Evolutionary conservation across 2,888 invertebrate species (phyloP), one percentile per base, ranked within the genome.

Genomic region (Macrosiphum euphorbiae): DNA sequence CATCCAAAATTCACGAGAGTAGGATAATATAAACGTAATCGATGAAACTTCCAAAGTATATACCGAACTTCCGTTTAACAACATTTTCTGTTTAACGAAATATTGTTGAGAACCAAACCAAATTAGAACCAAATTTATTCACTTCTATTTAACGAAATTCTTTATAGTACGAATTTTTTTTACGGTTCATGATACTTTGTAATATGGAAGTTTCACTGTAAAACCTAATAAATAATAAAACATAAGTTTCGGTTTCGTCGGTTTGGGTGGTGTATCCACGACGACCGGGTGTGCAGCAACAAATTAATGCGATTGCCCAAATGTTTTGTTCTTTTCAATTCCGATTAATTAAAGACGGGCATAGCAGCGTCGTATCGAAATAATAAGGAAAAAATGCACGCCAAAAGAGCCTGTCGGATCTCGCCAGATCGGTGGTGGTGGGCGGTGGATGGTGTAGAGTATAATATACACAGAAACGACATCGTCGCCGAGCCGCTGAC

Each of bases 261-360:
- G 78, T 35, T 78, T 78, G 20, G 78, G 78, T 41, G 78, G 78
- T 78, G 35, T 41, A 20, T 35, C 8, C 78, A 2, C 35, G 7
- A 78, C 78, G 35, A 78, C 35, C 20, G 78, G 35, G 78, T 78
- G 78, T 35, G 78, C 35, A 35, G 35, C 20, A 78, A 35, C 78
- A 58, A 58, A 86, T 44, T 16, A 24, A 67, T 67, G 35, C 11
- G 26, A 88, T 88, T 41, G 41, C 55, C 41, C 11, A 88, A 55
- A 88, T 41, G 88, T 88, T 58, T 55, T n/a, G 35, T 88, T 41
- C 26, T 88, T 55, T 88, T 89, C 20, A 44, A 58, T 28, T 61
- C 58, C 44, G 44, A 89, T 89, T 28, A 89, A 89, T 89, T 89
- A 78, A 58, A 89, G 28, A 89, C 44, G 26, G 16, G 26, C 16